Conservation (phyloP, 2,113 vertebrate species). For the Pomatorhinus ruficollis region DNA sequence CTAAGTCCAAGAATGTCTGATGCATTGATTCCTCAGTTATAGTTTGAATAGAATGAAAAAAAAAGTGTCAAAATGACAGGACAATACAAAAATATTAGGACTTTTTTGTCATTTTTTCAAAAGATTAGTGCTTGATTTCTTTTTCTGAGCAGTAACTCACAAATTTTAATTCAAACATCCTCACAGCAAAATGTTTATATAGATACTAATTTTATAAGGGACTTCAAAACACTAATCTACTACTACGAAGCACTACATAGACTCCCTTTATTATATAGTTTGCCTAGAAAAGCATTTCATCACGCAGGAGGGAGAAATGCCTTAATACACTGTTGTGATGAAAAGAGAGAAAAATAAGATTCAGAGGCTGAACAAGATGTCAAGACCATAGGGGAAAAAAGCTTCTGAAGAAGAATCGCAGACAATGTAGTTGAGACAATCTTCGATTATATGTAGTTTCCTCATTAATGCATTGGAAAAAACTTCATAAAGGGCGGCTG, state of each 20-base stretch:
- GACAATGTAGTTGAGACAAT: background rate
- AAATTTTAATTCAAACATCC: background rate
- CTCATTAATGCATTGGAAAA: background rate
- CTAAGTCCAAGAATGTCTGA: background rate
- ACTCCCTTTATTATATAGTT: background rate
- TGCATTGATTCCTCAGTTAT: background rate
- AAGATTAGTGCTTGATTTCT: background rate
- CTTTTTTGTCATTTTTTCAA: background rate
- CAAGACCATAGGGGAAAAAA: background rate
- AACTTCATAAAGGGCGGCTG: background rate
- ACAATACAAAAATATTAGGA: background rate
- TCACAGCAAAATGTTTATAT: background rate
- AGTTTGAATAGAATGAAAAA: background rate
- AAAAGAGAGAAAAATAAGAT: constrained; percentile 2
- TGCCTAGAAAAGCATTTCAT: background rate
- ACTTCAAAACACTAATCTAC: background rate
- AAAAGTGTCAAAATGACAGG: background rate
- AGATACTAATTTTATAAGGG: background rate
- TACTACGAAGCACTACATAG: background rate
- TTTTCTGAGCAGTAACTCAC: background rate
- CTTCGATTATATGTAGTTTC: background rate
- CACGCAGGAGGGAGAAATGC: background rate
- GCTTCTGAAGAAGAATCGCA: background rate
- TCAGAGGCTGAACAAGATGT: background rate
- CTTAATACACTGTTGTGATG: background rate